Evolutionary conservation across 2,113 vertebrate species (phyloP), one percentile per base, ranked within the genome.

Genomic region (Microcebus griseorufus): DNA sequence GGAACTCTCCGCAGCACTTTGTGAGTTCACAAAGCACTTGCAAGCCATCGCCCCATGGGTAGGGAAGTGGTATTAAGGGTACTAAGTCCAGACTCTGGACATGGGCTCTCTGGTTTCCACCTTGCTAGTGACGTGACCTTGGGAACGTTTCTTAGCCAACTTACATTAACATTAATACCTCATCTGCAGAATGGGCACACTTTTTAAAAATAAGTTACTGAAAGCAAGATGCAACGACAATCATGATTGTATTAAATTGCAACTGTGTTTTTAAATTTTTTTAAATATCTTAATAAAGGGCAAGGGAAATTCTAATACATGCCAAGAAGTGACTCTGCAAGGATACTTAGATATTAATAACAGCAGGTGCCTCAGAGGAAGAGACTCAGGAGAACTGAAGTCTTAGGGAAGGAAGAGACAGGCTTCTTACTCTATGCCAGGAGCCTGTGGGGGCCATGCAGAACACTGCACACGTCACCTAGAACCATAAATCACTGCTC

Each of bases 1-100:
- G 13, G 6, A 34, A n/a, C 55, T 16, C 83, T 58, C 17, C 5
- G 65, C 0, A 1, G 37, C 14, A 9, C 34, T 34, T n/a, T 7
- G 0, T 7, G 23, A 58, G 60, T 2, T 39, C 20, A 39, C 48
- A 20, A 27, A 17, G 51, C 25, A 60, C 39, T 12, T n/a, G 25
- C 5, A 2, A 70, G n/a, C 62, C 42, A 17, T 42, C 17, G 17
- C 3, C n/a, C 39, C 27, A 4, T 0, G 6, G 80, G 18, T 6
- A 12, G 53, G 53, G 20, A 20, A 12, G n/a, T 16, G 37, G 17
- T 0, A 6, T 2, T 0, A 0, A 0, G 10, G 70, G 12, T 18
- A 16, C 20, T 9, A 37, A 2, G 58, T 34, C 60, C 79, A n/a
- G 27, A 53, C 69, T 20, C 11, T 6, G 3, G 69, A 3, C 0